A percentile compares a stretch with the other conserved stretches of the same genome.
phyloP scores from a whole-genome alignment of 2,113 vertebrate species.

The Lichenostomus cassidix region DNA sequence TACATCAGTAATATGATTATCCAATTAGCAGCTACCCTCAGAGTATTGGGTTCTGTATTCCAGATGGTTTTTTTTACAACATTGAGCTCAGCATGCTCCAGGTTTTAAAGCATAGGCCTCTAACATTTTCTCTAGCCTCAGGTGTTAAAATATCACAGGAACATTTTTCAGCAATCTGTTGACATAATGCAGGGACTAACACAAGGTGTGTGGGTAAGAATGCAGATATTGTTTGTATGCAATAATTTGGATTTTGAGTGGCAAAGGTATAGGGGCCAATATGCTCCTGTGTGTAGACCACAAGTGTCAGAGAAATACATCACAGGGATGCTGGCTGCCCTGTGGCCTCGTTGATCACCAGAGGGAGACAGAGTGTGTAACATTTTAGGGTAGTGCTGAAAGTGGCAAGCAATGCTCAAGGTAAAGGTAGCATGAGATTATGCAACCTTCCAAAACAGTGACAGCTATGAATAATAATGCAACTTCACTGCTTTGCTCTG shows the following conservation, averaged over 20 bases:
- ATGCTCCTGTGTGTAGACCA: fast-evolving
- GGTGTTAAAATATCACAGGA: background rate
- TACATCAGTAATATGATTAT: background rate
- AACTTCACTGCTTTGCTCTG: background rate
- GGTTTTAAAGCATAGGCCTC: background rate
- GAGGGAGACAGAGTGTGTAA: slow-evolving; percentile 73
- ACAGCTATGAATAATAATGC: background rate
- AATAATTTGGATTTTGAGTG: background rate
- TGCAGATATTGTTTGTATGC: background rate
- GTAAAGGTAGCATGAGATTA: background rate
- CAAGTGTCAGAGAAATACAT: background rate
- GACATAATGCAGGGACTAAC: background rate
- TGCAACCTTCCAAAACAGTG: background rate
- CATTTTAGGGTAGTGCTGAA: background rate
- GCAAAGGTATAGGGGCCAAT: background rate
- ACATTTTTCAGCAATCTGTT: background rate
- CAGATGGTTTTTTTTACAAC: background rate
- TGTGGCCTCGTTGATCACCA: slow-evolving; percentile 11
- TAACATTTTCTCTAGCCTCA: background rate
- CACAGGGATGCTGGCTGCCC: fast-evolving
- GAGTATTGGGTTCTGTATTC: background rate
- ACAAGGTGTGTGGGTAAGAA: background rate
- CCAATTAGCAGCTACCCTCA: background rate
- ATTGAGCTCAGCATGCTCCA: fast-evolving
- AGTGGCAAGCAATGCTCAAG: background rate